Conservation (phyloP, 2,888 invertebrate genomes). For the Xylota sylvarum region DNA sequence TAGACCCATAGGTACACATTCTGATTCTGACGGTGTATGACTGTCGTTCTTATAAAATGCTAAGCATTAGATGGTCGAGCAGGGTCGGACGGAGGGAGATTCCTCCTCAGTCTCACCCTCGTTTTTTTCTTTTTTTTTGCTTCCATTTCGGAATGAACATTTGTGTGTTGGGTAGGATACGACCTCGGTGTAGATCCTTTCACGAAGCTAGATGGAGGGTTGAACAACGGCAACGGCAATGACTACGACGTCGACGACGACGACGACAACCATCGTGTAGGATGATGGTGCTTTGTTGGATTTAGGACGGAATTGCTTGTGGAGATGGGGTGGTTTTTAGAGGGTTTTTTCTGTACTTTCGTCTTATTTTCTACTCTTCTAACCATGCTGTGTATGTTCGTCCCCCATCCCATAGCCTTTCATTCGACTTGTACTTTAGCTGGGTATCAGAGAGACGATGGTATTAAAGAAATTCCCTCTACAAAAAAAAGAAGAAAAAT, state of each 20-base stretch:
- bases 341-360: constrained; percentile 46
- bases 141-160: constrained; percentile 74
- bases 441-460: constrained; percentile 64
- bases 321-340: constrained; percentile 70
- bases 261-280: constrained; percentile 69
- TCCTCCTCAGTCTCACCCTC: constrained; percentile 67
- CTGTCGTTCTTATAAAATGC: constrained; percentile 74
- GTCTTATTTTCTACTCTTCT: constrained; percentile 54
- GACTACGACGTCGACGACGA: constrained; percentile 50
- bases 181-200: constrained; percentile 76
- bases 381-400: constrained; percentile 44
- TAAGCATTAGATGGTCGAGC: constrained; percentile 65
- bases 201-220: constrained; percentile 71
- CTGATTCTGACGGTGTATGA: constrained; percentile 67
- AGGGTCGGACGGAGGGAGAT: constrained; percentile 46
- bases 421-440: constrained; percentile 62
- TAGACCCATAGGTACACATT: constrained; percentile 65
- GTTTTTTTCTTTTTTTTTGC: constrained; percentile 53
- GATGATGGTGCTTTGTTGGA: constrained; percentile 76
- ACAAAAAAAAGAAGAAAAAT: constrained; percentile 37
- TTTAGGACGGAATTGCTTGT: constrained; percentile 75
- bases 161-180: constrained; percentile 70
- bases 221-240: constrained; percentile 64
- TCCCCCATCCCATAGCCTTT: constrained; percentile 33
- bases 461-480: constrained; percentile 66